Conservation (phyloP, 2,797 vertebrate species). For the Eutrigla gurnardus region DNA sequence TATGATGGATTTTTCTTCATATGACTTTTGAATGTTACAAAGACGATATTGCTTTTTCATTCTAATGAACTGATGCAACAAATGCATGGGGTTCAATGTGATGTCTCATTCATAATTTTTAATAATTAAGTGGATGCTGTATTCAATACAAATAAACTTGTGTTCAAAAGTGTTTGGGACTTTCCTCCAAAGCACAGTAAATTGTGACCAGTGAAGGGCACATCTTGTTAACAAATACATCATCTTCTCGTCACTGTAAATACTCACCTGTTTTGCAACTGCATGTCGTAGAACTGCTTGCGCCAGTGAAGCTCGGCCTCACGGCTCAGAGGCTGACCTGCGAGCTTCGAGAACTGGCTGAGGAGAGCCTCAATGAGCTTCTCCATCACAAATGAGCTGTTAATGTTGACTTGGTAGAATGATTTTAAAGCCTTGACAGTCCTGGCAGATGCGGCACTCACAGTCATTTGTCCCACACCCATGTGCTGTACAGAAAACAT, state of each 20-base stretch:
- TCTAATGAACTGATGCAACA: not conserved
- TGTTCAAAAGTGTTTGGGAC: not conserved
- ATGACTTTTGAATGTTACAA: not conserved
- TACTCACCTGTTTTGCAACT: constrained; percentile 77
- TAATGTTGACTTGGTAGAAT: constrained; percentile 69
- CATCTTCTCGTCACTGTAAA: constrained; percentile 7
- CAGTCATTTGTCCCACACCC: constrained; percentile 52
- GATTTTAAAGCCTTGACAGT: constrained; percentile 67
- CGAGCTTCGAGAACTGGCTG: constrained; percentile 40
- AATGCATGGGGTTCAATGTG: not conserved
- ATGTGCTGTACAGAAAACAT: constrained; percentile 66
- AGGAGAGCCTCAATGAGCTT: constrained; percentile 55
- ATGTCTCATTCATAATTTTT: constrained; percentile 9
- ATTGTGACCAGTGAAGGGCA: not conserved
- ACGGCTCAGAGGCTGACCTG: constrained; percentile 49
- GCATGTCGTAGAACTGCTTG: constrained; percentile 60
- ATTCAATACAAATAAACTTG: not conserved
- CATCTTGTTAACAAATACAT: not conserved
- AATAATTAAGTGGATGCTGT: not conserved
- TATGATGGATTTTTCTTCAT: not conserved
- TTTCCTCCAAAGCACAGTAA: constrained; percentile 10
- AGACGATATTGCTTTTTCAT: not conserved
- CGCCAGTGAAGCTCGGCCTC: constrained; percentile 60
- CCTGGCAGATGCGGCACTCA: constrained; percentile 61
- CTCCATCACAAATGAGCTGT: constrained; percentile 46